Percentiles rank a stretch among this genome's conserved stretches.
These are phyloP conservation scores for Caiman crocodilus DNA, from an alignment of 2,797 vertebrate species.

Conservation along the genomic window DNA sequence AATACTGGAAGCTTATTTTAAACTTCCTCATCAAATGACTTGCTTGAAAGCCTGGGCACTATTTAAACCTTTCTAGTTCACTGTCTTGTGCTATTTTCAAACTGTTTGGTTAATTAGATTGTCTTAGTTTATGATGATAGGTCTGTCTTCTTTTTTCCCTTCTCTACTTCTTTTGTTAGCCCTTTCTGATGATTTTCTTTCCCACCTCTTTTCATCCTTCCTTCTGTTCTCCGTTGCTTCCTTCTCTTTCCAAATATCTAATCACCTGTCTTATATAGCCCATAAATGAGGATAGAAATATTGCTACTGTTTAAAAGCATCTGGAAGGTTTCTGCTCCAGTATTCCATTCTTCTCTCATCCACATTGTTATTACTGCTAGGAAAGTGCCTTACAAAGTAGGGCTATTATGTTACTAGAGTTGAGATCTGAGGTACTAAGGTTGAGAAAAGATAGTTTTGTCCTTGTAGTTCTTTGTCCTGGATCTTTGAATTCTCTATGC, in stretches of 20 bases:
- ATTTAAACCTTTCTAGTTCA: background rate
- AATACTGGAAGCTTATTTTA: background rate
- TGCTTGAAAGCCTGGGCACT: background rate
- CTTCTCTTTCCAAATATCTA: too few species aligned
- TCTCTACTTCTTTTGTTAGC: background rate
- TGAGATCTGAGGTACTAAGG: background rate
- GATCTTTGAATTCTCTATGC: background rate
- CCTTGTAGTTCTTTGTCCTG: background rate
- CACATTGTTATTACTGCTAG: background rate
- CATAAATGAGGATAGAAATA: background rate
- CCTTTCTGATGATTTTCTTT: background rate
- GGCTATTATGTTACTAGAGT: background rate
- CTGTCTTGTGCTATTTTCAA: background rate
- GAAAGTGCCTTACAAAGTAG: background rate
- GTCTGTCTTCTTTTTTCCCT: background rate
- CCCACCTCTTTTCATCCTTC: background rate
- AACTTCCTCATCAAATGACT: background rate
- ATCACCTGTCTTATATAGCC: background rate
- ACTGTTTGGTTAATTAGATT: background rate
- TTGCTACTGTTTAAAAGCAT: background rate
- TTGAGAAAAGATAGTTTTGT: background rate
- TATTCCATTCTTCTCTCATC: background rate
- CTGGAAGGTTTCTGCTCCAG: background rate
- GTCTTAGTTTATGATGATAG: background rate
- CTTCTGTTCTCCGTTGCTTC: background rate